These are phyloP conservation scores for Drosophila subobscura DNA, from an alignment of 1,140 invertebrate species.

Conservation along the genomic window DNA sequence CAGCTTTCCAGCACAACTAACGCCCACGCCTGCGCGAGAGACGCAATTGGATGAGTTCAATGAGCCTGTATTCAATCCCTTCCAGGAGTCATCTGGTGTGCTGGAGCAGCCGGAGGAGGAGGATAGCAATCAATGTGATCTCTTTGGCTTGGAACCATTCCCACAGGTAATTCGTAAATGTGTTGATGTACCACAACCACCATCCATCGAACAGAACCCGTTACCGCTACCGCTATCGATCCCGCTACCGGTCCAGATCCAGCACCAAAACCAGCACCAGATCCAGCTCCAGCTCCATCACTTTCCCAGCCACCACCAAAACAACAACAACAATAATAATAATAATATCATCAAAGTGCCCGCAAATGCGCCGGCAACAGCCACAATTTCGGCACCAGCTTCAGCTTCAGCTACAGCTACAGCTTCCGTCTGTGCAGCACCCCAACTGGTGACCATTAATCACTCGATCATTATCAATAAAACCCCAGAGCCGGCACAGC, in stretches of 20 bases:
- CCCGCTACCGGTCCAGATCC: constrained; percentile 14
- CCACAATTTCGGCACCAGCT: constrained; percentile 32
- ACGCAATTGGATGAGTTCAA: constrained; percentile 77
- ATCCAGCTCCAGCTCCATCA: constrained; percentile 56
- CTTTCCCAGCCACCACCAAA: constrained; percentile 57
- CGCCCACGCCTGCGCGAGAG: constrained; percentile 17
- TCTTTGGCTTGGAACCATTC: constrained; percentile 86
- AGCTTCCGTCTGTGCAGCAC: constrained; percentile 7
- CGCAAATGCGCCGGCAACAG: constrained; percentile 19
- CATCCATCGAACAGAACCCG: constrained; percentile 48
- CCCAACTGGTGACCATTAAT: constrained; percentile 78
- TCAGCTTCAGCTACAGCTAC: neutral
- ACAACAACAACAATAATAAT: constrained; percentile 34
- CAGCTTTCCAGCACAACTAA: constrained; percentile 56
- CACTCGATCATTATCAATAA: constrained; percentile 83
- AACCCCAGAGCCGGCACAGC: constrained; percentile 75
- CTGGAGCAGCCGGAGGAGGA: constrained; percentile 25
- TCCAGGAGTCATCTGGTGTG: constrained; percentile 34
- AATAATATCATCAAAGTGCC: constrained; percentile 58
- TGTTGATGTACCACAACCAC: constrained; percentile 28
- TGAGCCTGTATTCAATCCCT: constrained; percentile 82
- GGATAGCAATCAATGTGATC: constrained; percentile 71
- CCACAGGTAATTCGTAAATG: constrained; percentile 81
- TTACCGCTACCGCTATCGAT: neutral
- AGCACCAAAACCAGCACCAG: constrained; percentile 42